Evolutionary conservation across 2,113 vertebrate genomes (phyloP), one percentile per base, ranked within the genome.

Genomic region (Mesembrinibis cayennensis): DNA sequence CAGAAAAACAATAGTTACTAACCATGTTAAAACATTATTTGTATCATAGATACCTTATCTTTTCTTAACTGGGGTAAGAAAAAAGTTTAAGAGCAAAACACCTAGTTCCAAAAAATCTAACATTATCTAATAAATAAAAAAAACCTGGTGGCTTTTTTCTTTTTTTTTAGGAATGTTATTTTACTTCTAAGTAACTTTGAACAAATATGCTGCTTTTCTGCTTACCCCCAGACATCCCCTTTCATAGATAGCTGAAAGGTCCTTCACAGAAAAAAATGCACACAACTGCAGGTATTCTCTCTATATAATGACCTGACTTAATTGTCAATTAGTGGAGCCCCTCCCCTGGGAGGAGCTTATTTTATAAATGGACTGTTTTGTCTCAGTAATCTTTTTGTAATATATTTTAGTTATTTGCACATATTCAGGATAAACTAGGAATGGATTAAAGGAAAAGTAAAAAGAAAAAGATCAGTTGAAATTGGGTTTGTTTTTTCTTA

Each of bases 131-230:
- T 3, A 5, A 30, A 38, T 38, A 38, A 38, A 38, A 38, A 38
- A 38, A 38, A 38, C 38, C 9, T 38, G 9, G 38, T 38, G 7
- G 38, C 38, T 38, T 38, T 38, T 38, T 42, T 63, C 30, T 50
- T 40, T 38, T 40, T 30, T 30, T 30, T 55, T 20, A 30, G 1
- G 2, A 72, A 19, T 0, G 2, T 0, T 2, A 5, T 27, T 47
- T 56, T 10, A 61, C 2, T 21, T 65, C 5, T 23, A 36, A 3
- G 10, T 34, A 82, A 71, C 3, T 20, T 56, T 44, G 11, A 94
- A 50, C 7, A 83, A 63, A 80, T 0, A 5, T 22, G 2, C 4
- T 38, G 1, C 3, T 76, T 55, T 69, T 30, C 7, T 40, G 0
- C 40, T 84, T 15, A 21, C 12, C 34, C 5, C 7, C 16, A 45